Base-by-base conservation (phyloP, 2,113 vertebrate species). In the Cyphomyrus plagiostoma region DNA sequence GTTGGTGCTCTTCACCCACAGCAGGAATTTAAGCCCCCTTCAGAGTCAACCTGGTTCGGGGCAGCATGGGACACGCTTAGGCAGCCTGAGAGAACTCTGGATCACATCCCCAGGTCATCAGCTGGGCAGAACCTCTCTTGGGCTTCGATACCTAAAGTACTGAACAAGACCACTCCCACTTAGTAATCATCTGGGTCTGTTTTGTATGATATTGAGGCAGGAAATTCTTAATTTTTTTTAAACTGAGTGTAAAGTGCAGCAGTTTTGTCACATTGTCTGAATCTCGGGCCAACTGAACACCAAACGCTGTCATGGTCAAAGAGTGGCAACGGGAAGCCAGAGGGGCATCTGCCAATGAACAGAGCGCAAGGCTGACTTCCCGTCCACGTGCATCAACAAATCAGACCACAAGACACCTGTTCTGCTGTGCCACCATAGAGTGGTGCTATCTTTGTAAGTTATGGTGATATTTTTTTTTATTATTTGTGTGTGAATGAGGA, bases 401-500 rank as follows among this genome's bases (percentile, higher is more conserved):
- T 87, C 85, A 35, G 85, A 50, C 23, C 85, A 86, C 80, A 86
- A 49, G 50, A 48, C 85, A 30, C 85, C 85, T 56, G 49, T 66
- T n/a, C 35, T 45, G 35, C 35, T 46, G 30, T 62, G 35, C 58
- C 52, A 39, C 56, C 56, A 52, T 39, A n/a, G 42, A 66, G 56
- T 35, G 8, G 35, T 56, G 70, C 53, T 23, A 62, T 52, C n/a
- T 52, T 58, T 88, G 87, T 88, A 46, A 80, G 62, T 58, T 49
- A 70, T 88, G 42, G 62, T 74, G 87, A 58, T 26, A 35, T 23
- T 39, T 46, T 66, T 66, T 11, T 53, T 86, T 7, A 11, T 8
- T 17, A 26, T 46, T 0, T 3, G 56, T 82, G 83, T 89, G 62
- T 89, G 89, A 93, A 92, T 90, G 53, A 91, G 90, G 56, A 92